These are phyloP conservation scores for Chiroxiphia lanceolata DNA, from an alignment of 2,797 vertebrate species.

Conservation along the genomic window DNA sequence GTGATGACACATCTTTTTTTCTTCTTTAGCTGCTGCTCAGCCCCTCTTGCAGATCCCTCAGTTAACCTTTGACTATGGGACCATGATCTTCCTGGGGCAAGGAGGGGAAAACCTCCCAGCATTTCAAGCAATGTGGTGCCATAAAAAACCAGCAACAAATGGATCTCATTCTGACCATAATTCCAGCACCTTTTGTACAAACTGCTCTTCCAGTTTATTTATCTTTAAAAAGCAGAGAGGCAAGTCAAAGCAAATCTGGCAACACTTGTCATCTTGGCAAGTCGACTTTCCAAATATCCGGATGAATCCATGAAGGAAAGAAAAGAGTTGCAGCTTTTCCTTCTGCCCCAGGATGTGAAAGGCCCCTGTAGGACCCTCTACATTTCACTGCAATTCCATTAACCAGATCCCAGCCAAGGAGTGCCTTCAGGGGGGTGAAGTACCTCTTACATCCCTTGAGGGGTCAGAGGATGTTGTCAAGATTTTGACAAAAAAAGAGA, in stretches of 20 bases:
- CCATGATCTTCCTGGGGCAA: not conserved
- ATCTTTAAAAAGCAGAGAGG: not conserved
- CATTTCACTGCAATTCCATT: not conserved
- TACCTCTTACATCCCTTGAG: not conserved
- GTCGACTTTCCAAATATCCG: not conserved
- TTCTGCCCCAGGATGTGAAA: not conserved
- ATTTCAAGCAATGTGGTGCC: not conserved
- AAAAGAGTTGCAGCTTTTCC: not conserved
- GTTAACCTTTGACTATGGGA: not conserved
- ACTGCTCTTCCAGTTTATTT: not conserved
- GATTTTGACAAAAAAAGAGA: not conserved
- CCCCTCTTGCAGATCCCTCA: not conserved
- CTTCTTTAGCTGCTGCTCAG: not conserved
- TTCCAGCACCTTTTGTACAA: not conserved
- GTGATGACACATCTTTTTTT: not conserved
- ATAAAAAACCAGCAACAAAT: not conserved
- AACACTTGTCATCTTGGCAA: not conserved
- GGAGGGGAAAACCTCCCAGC: not conserved
- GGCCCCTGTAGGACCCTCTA: accelerated
- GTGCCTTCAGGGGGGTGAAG: not conserved
- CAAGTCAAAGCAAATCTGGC: not conserved
- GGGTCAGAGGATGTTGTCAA: not conserved
- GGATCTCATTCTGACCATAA: not conserved
- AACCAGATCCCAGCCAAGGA: not conserved
- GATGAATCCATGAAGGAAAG: too few species aligned